These are phyloP conservation scores for Apodemus sylvaticus DNA, from an alignment of 2,113 vertebrate species.

Conservation along the genomic window DNA sequence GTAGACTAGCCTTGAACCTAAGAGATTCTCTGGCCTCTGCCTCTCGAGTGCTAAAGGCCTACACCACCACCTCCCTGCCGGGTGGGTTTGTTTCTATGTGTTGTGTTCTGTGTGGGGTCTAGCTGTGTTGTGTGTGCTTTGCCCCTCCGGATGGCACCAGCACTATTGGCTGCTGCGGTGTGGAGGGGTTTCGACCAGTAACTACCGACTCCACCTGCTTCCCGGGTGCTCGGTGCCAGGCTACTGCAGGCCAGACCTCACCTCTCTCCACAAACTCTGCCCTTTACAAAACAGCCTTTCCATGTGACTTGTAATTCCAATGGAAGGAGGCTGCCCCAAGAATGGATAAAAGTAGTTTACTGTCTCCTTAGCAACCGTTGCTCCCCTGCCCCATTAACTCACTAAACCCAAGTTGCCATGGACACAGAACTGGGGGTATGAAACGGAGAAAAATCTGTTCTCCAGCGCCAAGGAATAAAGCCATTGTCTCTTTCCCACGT, in stretches of 20 bases:
- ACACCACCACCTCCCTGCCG: not conserved
- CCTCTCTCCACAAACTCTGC: not conserved
- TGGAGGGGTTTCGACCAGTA: not conserved
- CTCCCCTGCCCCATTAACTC: slow-evolving; percentile 83
- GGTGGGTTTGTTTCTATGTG: not conserved
- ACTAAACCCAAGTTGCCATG: slow-evolving; percentile 85
- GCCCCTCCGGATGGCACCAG: not conserved
- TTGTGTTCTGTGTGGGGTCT: not conserved
- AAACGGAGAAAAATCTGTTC: not conserved
- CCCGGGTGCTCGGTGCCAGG: not conserved
- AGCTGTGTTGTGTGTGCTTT: not conserved
- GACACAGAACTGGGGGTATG: slow-evolving; percentile 67
- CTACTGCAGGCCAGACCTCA: not conserved
- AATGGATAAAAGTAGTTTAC: slow-evolving; percentile 84
- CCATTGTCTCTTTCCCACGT: not conserved
- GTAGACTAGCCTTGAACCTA: not conserved
- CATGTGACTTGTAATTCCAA: slow-evolving; percentile 38
- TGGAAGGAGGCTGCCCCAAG: slow-evolving; percentile 38
- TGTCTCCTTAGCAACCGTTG: slow-evolving; percentile 85
- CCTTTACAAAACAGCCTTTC: slow-evolving; percentile 40
- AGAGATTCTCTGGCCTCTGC: not conserved
- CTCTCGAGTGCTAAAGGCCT: not conserved
- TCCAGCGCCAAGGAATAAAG: not conserved
- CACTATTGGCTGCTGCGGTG: not conserved
- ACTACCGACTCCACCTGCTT: not conserved